Evolutionary conservation across 2,113 vertebrate genomes (phyloP).

Genomic region (Tragulus kanchil): DNA sequence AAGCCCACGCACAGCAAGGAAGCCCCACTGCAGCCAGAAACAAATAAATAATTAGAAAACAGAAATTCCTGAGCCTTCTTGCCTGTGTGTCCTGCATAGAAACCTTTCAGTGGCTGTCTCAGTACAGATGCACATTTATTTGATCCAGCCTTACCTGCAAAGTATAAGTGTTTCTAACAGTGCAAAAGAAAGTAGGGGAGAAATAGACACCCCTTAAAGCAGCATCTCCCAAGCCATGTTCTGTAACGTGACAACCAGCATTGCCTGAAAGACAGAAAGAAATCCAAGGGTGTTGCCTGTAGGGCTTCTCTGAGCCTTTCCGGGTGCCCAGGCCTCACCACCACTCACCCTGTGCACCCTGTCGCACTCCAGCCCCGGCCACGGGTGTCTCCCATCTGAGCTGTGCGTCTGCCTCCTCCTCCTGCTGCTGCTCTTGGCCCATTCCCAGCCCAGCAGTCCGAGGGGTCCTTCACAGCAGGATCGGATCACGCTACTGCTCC

Average conservation of each 20-base stretch:
- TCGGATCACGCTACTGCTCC: neutral
- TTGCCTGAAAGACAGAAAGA: neutral
- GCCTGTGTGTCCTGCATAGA: neutral
- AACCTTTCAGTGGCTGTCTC: neutral
- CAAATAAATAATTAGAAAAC: too few species aligned
- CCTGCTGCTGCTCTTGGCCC: neutral
- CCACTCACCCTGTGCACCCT: neutral
- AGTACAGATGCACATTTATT: neutral
- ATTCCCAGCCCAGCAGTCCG: neutral
- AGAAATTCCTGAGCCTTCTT: neutral
- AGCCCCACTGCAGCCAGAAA: too few species aligned
- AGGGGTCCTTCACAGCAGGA: neutral
- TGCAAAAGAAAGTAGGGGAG: neutral
- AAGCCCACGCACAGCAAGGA: too few species aligned
- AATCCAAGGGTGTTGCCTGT: neutral
- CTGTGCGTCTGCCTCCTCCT: neutral
- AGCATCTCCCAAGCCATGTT: neutral
- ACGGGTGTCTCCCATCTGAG: neutral
- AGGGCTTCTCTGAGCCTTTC: neutral
- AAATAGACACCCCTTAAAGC: neutral
- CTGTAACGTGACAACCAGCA: neutral
- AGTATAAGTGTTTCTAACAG: neutral
- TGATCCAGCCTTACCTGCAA: neutral
- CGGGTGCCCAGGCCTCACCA: neutral
- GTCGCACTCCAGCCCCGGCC: neutral